These are phyloP conservation scores for Hypena proboscidalis DNA, from an alignment of 2,888 invertebrate genomes.

Conservation along the genomic window DNA sequence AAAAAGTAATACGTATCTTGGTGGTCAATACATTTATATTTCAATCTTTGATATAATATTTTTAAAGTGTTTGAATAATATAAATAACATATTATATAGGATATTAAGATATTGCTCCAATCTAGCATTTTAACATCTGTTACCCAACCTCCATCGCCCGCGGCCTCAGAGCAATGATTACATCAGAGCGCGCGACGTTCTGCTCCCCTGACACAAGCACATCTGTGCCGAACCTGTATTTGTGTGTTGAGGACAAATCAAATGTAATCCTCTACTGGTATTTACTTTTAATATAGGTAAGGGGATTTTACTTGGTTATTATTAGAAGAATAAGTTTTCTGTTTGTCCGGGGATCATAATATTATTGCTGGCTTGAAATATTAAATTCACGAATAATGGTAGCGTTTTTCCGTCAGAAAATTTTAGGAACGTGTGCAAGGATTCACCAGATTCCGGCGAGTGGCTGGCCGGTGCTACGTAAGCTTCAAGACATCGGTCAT, in stretches of 20 bases:
- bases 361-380: too few relatives aligned
- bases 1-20: too few relatives aligned
- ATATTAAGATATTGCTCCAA: background rate
- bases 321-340: constrained; percentile 5
- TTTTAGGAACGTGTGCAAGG: too few relatives aligned
- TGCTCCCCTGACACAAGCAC: constrained; percentile 17
- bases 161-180: constrained; percentile 38
- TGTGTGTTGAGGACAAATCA: constrained; percentile 19
- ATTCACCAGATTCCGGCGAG: too few relatives aligned
- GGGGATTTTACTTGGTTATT: constrained; percentile 5
- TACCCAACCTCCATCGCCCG: constrained; percentile 21
- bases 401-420: too few relatives aligned
- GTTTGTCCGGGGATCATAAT: too few relatives aligned
- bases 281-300: constrained; percentile 12
- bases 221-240: constrained; percentile 14
- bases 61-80: too few relatives aligned
- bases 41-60: background rate
- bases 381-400: too few relatives aligned
- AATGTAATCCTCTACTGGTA: constrained; percentile 9
- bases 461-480: too few relatives aligned
- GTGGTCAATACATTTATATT: too few relatives aligned
- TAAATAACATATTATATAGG: too few relatives aligned
- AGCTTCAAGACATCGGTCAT: too few relatives aligned
- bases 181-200: constrained; percentile 28
- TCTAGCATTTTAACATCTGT: constrained; percentile 21